Percentiles rank a stretch among this genome's conserved stretches.
These are phyloP conservation scores for Grapholita molesta DNA, from an alignment of 1,140 invertebrate genomes.

Conservation along the genomic window DNA sequence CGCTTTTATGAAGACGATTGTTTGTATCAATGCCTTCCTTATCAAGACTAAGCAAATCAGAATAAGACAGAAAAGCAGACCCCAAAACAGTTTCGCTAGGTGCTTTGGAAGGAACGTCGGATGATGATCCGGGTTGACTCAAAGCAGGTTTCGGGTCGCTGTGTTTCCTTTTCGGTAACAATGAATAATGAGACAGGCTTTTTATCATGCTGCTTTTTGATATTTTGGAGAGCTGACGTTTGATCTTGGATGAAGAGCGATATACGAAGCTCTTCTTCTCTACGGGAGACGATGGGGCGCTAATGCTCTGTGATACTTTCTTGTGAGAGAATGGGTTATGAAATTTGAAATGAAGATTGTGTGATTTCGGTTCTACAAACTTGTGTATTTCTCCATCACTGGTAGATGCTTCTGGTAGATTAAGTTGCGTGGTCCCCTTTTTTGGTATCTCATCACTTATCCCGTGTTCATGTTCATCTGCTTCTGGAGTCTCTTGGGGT, in stretches of 20 bases:
- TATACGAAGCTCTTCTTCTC: conserved; percentile 66
- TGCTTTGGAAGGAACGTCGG: conserved; percentile 54
- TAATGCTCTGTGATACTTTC: conserved; percentile 59
- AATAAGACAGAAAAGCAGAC: conserved; percentile 66
- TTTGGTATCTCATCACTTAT: conserved; percentile 10
- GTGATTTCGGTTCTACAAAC: conserved; percentile 51
- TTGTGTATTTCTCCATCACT: conserved; percentile 30
- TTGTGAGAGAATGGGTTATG: conserved; percentile 65
- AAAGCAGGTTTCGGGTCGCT: conserved; percentile 42
- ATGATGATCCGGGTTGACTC: conserved; percentile 57
- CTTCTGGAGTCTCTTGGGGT: conserved; percentile 4
- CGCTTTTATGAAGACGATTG: conserved; percentile 55
- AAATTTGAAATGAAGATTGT: conserved; percentile 55
- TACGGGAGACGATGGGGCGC: conserved; percentile 63
- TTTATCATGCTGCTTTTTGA: conserved; percentile 70
- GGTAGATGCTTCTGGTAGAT: conserved; percentile 20
- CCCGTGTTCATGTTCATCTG: conserved; percentile 3
- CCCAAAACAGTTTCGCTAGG: conserved; percentile 68
- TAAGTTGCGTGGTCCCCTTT: not conserved
- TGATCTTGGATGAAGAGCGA: conserved; percentile 65
- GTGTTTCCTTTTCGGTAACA: conserved; percentile 62
- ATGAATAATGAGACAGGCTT: conserved; percentile 68
- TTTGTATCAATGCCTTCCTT: conserved; percentile 43
- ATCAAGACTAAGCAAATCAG: conserved; percentile 61
- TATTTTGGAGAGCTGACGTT: conserved; percentile 60